Evolutionary conservation across 2,888 invertebrate species (phyloP), one percentile per base, ranked within the genome.

Genomic region (Syrphus vitripennis): DNA sequence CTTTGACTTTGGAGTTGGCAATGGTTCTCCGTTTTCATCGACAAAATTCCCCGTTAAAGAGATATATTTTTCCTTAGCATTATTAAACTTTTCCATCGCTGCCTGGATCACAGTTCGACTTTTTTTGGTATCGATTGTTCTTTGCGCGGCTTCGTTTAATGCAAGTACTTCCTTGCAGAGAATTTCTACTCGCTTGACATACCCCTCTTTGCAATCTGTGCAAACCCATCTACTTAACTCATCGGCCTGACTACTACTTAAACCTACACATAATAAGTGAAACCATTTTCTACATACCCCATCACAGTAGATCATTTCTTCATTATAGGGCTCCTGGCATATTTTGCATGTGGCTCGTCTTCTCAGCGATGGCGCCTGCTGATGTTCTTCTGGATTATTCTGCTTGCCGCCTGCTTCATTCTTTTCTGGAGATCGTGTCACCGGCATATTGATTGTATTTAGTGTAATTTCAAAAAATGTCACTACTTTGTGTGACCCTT

Each of bases 221-320:
- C 57, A 57, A 31, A 57, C 31, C 57, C 57, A 57, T 9, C 34
- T 57, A 34, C 31, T 12, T 34, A 31, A n/a, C n/a, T n/a, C n/a
- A n/a, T 55, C 53, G 14, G 29, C 53, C 53, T 29, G 53, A 55
- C n/a, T 9, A 55, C 53, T 29, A 57, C 31, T 29, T 19, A 31
- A 34, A 31, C 34, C 34, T 57, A 57, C 31, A 34, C 57, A 57
- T 29, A 34, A 29, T 10, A 34, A 31, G 4, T 31, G 31, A 19
- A 31, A 57, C 57, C 57, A 57, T 57, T 57, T 57, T 19, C 19
- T 57, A 57, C 57, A 57, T 57, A 57, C 57, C 57, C 31, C 57
- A 19, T 31, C 57, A 10, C 57, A 57, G 4, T 12, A 19, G 19
- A 57, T 34, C 57, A 57, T 57, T 4, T 57, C 57, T 14, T 57